phyloP scores from a whole-genome alignment of 1,140 invertebrate genomes.

The Oryctes rhinoceros region DNA sequence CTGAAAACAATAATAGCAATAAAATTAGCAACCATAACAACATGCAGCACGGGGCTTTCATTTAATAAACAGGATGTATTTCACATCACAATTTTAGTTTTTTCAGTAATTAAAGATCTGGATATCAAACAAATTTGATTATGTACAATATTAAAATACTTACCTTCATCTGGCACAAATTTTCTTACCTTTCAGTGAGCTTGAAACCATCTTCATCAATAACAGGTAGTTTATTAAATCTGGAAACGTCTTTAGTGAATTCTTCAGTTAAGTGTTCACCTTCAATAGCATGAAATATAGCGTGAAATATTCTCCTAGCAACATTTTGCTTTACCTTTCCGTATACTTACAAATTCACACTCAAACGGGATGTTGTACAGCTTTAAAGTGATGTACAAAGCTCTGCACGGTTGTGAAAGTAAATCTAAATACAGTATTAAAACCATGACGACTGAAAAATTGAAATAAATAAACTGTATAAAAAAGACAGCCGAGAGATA shows the following conservation, averaged over 20 bases:
- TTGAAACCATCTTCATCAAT: constrained; percentile 81
- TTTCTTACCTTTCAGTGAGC: constrained; percentile 78
- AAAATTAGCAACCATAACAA: background rate
- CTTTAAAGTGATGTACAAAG: constrained; percentile 21
- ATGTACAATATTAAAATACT: too few relatives aligned
- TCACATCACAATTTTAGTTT: too few relatives aligned
- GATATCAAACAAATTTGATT: too few relatives aligned
- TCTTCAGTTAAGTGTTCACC: constrained; percentile 78
- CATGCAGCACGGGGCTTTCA: too few relatives aligned
- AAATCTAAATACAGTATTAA: constrained; percentile 28
- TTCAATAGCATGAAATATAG: constrained; percentile 53
- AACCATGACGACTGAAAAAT: background rate
- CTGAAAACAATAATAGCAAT: constrained; percentile 61
- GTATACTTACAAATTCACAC: background rate
- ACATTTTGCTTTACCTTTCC: background rate
- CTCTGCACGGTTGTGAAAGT: background rate
- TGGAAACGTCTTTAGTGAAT: constrained; percentile 72
- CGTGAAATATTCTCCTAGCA: background rate
- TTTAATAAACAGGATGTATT: too few relatives aligned
- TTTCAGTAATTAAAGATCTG: too few relatives aligned
- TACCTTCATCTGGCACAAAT: too few relatives aligned
- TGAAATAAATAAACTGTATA: background rate
- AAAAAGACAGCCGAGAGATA: background rate
- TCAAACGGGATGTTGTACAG: background rate
- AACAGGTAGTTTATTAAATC: constrained; percentile 80